A percentile compares a stretch with the other conserved stretches of the same genome.
These are phyloP conservation scores for Pseudochromis fuscus DNA, from an alignment of 2,797 vertebrate genomes.

Conservation along the genomic window DNA sequence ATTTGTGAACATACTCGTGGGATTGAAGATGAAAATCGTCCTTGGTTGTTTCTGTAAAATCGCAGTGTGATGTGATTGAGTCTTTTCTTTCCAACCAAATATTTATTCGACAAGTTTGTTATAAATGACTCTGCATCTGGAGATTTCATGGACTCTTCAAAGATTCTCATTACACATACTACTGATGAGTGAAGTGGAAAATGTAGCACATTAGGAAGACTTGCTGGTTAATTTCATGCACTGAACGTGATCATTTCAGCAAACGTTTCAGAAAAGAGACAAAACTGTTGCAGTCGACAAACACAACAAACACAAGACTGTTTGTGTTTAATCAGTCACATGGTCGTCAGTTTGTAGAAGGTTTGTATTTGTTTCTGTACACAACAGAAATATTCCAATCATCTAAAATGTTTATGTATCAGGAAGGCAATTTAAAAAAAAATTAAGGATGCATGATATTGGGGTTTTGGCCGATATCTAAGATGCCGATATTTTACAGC, in stretches of 20 bases:
- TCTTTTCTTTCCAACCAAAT: slow-evolving; percentile 7
- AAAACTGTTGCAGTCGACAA: too few species aligned
- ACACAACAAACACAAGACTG: too few species aligned
- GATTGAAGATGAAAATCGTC: slow-evolving; percentile 51
- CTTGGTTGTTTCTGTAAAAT: slow-evolving; percentile 14
- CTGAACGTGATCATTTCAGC: slow-evolving; percentile 60
- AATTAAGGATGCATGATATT: too few species aligned
- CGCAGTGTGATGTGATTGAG: slow-evolving; percentile 44
- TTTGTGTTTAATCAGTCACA: slow-evolving; percentile 11
- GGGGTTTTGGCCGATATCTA: too few species aligned
- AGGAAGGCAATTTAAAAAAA: not conserved
- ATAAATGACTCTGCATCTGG: slow-evolving; percentile 55
- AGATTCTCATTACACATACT: slow-evolving; percentile 75
- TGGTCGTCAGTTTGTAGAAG: not conserved
- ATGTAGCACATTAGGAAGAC: slow-evolving; percentile 75
- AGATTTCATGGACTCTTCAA: slow-evolving; percentile 71
- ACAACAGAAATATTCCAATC: too few species aligned
- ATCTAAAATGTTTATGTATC: slow-evolving; percentile 5
- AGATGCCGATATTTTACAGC: too few species aligned
- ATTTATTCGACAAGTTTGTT: slow-evolving; percentile 47
- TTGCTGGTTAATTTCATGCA: slow-evolving; percentile 77
- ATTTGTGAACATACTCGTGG: slow-evolving; percentile 65
- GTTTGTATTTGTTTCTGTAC: too few species aligned
- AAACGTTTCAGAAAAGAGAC: slow-evolving; percentile 42
- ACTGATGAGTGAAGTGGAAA: slow-evolving; percentile 78